Evolutionary conservation across 2,113 vertebrate genomes (phyloP), one percentile per base, ranked within the genome.

Genomic region (Salvator merianae): DNA sequence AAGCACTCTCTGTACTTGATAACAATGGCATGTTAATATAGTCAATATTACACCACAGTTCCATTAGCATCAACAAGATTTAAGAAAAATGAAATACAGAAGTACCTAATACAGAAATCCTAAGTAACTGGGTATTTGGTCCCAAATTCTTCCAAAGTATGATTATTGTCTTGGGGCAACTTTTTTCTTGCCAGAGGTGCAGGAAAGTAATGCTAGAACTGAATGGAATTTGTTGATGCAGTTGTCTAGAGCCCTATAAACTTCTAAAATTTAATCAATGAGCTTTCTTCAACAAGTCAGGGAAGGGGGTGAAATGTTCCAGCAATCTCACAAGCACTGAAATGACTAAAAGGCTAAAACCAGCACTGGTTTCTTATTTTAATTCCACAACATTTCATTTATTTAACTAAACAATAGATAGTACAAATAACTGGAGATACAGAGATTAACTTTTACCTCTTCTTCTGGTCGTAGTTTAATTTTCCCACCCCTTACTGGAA

Each of bases 401-500:
- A 7, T 78, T 20, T 32, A 30, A 70, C 50, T 71, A 22, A 30
- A 63, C 24, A 65, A 71, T 30, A 22, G 30, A 53, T 9, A 65
- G 36, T 50, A n/a, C 24, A 66, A 65, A 83, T n/a, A 72, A 59
- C 47, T 43, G 68, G 30, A 62, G 55, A 59, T 16, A 59, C 20
- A 36, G 34, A 5, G 75, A 28, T 28, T 30, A 77, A 47, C 14
- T 89, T 88, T 79, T 95, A 99, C 98, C 97, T 99, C 98, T 78
- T 99, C 99, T 59, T 98, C 97, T 0, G 97, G 96, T 7, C 97
- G 96, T 55, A 99, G 93, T 94, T 97, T 98, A 76, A 98, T 95
- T 90, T 96, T 98, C 65, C 98, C 97, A 79, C 97, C 98, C 5
- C 96, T 95, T 16, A 99, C 97, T 69, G 99, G 99, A 94, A 99